Base-by-base conservation (phyloP, 2,797 vertebrate species). In the Parauchenoglanis ngamensis region DNA sequence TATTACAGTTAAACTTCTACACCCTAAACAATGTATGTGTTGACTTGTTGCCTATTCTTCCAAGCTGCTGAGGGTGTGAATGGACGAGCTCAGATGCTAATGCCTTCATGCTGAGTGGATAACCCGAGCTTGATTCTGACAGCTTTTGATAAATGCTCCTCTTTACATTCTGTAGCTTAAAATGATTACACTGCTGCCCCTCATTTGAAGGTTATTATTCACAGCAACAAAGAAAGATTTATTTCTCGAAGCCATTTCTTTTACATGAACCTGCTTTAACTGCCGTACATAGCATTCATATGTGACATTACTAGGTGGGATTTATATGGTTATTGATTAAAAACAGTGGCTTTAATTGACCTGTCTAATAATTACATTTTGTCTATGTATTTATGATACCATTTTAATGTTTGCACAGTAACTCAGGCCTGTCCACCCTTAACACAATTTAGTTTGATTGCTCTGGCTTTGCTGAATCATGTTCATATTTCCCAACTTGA, bases 91-190 rank as follows among this genome's bases (percentile, higher is more conserved):
- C 31, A 12, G 25, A 88, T 87, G 59, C 46, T 28, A 54, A 79
- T 70, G 79, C 65, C 46, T 87, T 65, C 93, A 90, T 89, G 88
- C 90, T 90, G 91, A 89, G 89, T 93, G 92, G 91, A 92, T 89
- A 90, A 91, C 89, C 90, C 86, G 90, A 86, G 87, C 92, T 87
- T 67, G 73, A 84, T 46, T 81, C 80, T 89, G 92, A 93, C 90
- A 92, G 92, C 91, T 88, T 91, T 90, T 94, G 93, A 94, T 91
- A 88, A 94, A 96, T 93, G 91, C 87, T 79, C 86, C 49, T 67
- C 87, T 89, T 86, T 80, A 88, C 90, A 83, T 90, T 89, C 89
- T 92, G 91, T 88, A 94, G 92, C 87, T 88, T 92, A 90, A 91
- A 93, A 92, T 89, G 89, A 94, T 92, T 91, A 90, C 83, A 77